Evolutionary conservation across 2,888 invertebrate genomes (phyloP).

Genomic region (Ischnus inquisitorius): DNA sequence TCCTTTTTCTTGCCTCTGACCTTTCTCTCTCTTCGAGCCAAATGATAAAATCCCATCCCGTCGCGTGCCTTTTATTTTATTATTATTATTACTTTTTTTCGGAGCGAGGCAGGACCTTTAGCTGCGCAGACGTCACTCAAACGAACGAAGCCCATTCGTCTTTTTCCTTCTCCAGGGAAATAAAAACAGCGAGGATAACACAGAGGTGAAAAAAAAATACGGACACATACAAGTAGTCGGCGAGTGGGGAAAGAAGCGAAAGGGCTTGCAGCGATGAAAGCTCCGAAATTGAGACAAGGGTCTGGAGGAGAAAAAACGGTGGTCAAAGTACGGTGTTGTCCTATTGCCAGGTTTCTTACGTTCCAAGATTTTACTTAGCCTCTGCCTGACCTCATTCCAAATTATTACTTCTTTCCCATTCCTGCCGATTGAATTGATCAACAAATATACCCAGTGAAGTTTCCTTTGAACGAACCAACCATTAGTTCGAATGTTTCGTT

Average conservation of each 20-base stretch:
- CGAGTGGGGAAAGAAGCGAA: slow-evolving; percentile 27
- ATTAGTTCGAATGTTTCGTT: not conserved
- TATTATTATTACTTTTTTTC: slow-evolving; percentile 42
- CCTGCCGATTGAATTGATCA: not conserved
- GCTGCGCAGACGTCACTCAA: slow-evolving; percentile 61
- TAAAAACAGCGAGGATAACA: slow-evolving; percentile 54
- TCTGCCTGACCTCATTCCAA: not conserved
- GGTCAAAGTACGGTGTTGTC: slow-evolving; percentile 46
- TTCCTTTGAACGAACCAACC: not conserved
- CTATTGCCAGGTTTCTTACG: not conserved
- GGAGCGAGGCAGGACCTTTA: slow-evolving; percentile 47
- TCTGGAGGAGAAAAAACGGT: slow-evolving; percentile 55
- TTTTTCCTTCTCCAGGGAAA: slow-evolving; percentile 66
- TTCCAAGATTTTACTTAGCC: not conserved
- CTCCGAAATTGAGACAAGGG: slow-evolving; percentile 66
- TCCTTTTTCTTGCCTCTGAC: not conserved
- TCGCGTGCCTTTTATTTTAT: slow-evolving; percentile 23
- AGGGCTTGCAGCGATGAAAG: slow-evolving; percentile 58
- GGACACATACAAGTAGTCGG: not conserved
- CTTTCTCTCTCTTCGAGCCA: slow-evolving; percentile 5
- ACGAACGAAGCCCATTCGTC: slow-evolving; percentile 60
- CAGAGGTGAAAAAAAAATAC: slow-evolving; percentile 30
- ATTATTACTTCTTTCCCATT: not conserved
- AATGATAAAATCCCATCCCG: slow-evolving; percentile 35
- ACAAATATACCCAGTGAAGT: not conserved